phyloP scores from a whole-genome alignment of 2,888 invertebrate genomes.

The Tipula confusa region DNA sequence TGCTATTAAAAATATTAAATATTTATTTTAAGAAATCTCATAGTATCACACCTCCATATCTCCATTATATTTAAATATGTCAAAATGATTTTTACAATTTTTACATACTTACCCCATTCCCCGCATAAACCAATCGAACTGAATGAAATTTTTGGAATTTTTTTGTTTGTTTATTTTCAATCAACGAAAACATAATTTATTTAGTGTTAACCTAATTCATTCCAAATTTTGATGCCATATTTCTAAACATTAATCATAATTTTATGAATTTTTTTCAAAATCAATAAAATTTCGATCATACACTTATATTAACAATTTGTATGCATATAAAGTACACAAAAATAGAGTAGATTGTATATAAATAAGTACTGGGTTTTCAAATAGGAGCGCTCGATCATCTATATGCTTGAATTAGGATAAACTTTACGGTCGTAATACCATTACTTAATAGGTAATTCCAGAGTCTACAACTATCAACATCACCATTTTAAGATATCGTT shows the following conservation, averaged over 20 bases:
- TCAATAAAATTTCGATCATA: conserved; percentile 3
- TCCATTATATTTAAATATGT: too few relatives aligned
- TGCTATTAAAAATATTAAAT: too few relatives aligned
- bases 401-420: too few relatives aligned
- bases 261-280: neutral
- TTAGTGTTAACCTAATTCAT: neutral
- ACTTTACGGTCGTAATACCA: too few relatives aligned
- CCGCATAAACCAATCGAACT: neutral
- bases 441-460: too few relatives aligned
- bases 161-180: neutral
- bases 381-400: too few relatives aligned
- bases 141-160: neutral
- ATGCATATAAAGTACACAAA: neutral
- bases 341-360: neutral
- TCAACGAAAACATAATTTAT: neutral
- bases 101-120: neutral
- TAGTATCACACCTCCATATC: too few relatives aligned
- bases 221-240: neutral
- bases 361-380: too few relatives aligned
- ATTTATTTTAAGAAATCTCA: too few relatives aligned
- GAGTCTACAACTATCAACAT: too few relatives aligned
- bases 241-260: neutral
- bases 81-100: neutral
- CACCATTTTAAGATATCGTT: too few relatives aligned
- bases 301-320: conserved; percentile 14